phyloP scores from a whole-genome alignment of 2,888 invertebrate genomes.

The Dolichomitus sp. region DNA sequence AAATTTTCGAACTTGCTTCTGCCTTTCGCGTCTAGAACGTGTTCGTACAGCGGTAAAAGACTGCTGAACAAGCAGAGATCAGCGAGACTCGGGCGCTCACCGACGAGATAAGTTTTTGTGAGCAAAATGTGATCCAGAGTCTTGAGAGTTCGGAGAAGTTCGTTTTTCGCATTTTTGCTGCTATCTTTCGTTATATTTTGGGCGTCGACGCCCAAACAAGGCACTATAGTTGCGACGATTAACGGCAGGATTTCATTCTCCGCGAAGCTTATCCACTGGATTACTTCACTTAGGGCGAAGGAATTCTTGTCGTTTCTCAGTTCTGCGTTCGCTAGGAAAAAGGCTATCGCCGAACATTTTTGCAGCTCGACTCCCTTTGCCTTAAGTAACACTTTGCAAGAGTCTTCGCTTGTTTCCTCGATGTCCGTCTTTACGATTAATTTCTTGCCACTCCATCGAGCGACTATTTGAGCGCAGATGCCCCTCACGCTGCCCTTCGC shows the following conservation, averaged over 20 bases:
- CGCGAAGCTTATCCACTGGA: conserved; percentile 85
- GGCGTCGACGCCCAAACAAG: conserved; percentile 55
- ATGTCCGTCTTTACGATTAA: conserved; percentile 69
- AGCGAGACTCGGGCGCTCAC: conserved; percentile 85
- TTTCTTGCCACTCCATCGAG: conserved; percentile 76
- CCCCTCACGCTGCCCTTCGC: conserved; percentile 74
- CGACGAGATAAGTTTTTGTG: conserved; percentile 84
- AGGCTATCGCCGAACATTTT: conserved; percentile 82
- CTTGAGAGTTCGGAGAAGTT: conserved; percentile 75
- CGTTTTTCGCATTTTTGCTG: conserved; percentile 75
- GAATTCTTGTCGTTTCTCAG: conserved; percentile 78
- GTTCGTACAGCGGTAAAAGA: conserved; percentile 82
- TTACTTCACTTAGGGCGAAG: conserved; percentile 80
- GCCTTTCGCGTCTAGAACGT: conserved; percentile 75
- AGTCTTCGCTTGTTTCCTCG: conserved; percentile 44
- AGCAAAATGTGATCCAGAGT: conserved; percentile 80
- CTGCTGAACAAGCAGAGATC: conserved; percentile 84
- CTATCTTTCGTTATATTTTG: conserved; percentile 32
- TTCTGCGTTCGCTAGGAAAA: conserved; percentile 80
- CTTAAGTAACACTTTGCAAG: conserved; percentile 68
- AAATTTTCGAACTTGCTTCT: conserved; percentile 81
- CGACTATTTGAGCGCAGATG: conserved; percentile 78
- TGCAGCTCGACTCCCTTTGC: conserved; percentile 74
- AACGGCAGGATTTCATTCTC: conserved; percentile 84
- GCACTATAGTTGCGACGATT: conserved; percentile 77